Evolutionary conservation across 2,797 vertebrate species (phyloP).

Genomic region (Acanthiza pusilla): DNA sequence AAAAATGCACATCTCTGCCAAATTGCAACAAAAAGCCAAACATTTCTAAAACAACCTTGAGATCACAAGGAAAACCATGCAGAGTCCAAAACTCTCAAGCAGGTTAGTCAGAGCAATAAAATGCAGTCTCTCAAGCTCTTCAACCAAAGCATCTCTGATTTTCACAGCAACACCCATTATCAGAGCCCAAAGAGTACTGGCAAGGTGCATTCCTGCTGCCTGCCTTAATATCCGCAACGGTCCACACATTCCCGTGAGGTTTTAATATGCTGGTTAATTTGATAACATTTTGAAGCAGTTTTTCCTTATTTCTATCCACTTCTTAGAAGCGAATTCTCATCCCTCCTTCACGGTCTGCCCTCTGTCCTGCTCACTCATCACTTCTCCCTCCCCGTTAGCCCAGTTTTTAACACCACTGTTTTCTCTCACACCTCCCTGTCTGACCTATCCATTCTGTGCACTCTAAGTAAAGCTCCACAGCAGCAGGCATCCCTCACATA

Average conservation of each 20-base stretch:
- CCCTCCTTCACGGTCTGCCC: not conserved
- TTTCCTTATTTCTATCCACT: not conserved
- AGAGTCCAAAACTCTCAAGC: not conserved
- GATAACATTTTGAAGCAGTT: not conserved
- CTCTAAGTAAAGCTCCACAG: not conserved
- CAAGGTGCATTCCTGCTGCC: not conserved
- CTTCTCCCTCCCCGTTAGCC: fast-evolving
- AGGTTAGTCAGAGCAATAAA: not conserved
- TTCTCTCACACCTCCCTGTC: not conserved
- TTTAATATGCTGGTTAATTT: not conserved
- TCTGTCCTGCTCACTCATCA: not conserved
- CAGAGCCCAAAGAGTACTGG: not conserved
- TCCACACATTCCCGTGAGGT: not conserved
- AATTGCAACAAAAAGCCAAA: not conserved
- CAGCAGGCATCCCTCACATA: not conserved
- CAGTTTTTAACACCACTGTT: not conserved
- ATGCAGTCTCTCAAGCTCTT: not conserved
- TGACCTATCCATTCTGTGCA: not conserved
- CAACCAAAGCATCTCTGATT: not conserved
- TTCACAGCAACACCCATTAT: not conserved
- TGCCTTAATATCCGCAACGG: not conserved
- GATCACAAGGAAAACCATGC: not conserved
- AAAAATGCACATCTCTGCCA: not conserved
- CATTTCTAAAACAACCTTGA: not conserved
- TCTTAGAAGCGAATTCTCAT: not conserved